These are phyloP conservation scores for Helicoverpa zea DNA, from an alignment of 1,140 invertebrate species.

Conservation along the genomic window DNA sequence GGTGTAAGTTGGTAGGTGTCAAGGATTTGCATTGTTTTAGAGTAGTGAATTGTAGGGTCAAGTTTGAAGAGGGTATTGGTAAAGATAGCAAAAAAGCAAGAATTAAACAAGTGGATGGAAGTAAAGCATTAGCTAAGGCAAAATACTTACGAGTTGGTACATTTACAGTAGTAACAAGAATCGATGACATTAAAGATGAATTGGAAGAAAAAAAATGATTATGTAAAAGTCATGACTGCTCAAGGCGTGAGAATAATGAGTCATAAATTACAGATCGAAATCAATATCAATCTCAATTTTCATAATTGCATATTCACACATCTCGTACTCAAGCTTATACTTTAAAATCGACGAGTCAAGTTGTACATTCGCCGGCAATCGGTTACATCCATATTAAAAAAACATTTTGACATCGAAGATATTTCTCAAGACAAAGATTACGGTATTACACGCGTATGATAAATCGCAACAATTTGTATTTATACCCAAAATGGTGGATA, in stretches of 20 bases:
- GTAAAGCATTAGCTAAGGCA: too few relatives aligned
- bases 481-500: conserved; percentile 30
- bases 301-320: conserved; percentile 27
- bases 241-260: background rate
- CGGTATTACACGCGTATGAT: conserved; percentile 42
- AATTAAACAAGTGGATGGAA: too few relatives aligned
- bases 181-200: background rate
- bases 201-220: background rate
- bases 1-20: background rate
- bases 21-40: background rate
- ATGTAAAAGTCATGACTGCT: background rate
- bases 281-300: background rate
- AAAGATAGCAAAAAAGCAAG: too few relatives aligned
- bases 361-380: conserved; percentile 4
- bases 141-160: too few relatives aligned
- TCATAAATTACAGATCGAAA: background rate
- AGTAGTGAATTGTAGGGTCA: background rate
- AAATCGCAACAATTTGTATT: conserved; percentile 47
- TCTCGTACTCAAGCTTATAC: conserved; percentile 12
- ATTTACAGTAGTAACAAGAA: too few relatives aligned
- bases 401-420: conserved; percentile 42
- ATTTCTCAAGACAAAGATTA: conserved; percentile 42
- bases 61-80: background rate
- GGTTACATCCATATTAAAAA: conserved; percentile 42
- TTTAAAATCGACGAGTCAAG: conserved; percentile 38